Base-by-base conservation (phyloP, 2,888 invertebrate genomes). In the Acanthoscelides obtectus region DNA sequence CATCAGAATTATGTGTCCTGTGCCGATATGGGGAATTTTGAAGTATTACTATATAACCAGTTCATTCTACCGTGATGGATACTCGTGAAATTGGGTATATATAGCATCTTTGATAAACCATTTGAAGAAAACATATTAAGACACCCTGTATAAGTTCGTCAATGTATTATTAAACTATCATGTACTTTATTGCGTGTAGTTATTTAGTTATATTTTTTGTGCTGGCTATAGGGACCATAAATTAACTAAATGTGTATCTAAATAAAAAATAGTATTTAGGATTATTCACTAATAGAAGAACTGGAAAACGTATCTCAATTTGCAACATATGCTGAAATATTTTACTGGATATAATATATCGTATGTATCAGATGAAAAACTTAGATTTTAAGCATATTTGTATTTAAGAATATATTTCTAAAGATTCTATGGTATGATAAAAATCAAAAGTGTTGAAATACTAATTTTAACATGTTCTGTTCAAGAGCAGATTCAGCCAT, bases 201-300 rank as follows among this genome's bases (percentile, higher is more conserved):
- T 1, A 45, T 45, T 45, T 45, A 45, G 12, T 45, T 22, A 66
- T 68, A 73, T 64, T 69, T 64, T 71, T 68, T 72, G 70, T 71
- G 75, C 75, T 75, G 75, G 75, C 75, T 73, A 73, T 73, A 74
- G 75, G 75, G 75, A 75, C 75, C 75, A 75, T 69, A 22, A 64
- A 3, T 25, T 25, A 8, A 25, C 3, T 25, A 25, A 45, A 45
- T 45, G 45, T 45, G 45, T 45, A 45, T 45, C 17, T 45, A 12
- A 45, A 45, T 12, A 12, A 45, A 4, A 45, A 45, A 45, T 45
- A 45, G 45, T 45, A 45, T 45, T 45, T 45, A 45, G 45, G 45
- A 45, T 45, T 45, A 45, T 45, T 45, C 17, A 45, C 45, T 45
- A 45, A 45, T 45, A 45, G 45, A 12, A 45, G 12, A 45, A 12